phyloP scores from a whole-genome alignment of 2,113 vertebrate genomes.

The Arvicanthis niloticus region DNA sequence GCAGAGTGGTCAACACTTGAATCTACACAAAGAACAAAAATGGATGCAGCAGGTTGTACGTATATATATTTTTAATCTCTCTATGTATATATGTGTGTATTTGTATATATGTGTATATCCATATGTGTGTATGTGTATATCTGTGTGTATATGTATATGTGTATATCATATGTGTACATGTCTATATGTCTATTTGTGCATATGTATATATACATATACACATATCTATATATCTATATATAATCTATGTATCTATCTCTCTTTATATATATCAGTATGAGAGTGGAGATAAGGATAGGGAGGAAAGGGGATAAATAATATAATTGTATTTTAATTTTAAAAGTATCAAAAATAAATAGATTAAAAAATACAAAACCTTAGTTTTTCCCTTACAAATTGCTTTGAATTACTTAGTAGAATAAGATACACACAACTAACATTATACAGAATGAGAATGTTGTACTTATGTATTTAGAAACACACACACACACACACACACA shows the following conservation, averaged over 20 bases:
- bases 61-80: not conserved
- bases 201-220: not conserved
- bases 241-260: no score
- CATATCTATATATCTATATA: no score
- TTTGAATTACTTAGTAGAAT: not conserved
- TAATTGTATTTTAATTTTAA: not conserved
- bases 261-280: not conserved
- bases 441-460: not conserved
- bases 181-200: no score
- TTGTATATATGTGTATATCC: no score
- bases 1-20: not conserved
- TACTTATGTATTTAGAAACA: not conserved
- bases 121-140: not conserved
- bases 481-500: not conserved
- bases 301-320: not conserved
- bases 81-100: not conserved
- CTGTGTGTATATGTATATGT: not conserved
- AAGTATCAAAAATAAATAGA: not conserved
- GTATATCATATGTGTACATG: no score
- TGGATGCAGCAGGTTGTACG: not conserved
- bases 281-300: not conserved
- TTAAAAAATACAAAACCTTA: conserved; percentile 17
- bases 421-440: not conserved
- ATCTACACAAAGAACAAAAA: not conserved
- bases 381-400: not conserved